Evolutionary conservation across 1,140 invertebrate genomes (phyloP), one percentile per base, ranked within the genome.

Genomic region (Cotesia chilonis): DNA sequence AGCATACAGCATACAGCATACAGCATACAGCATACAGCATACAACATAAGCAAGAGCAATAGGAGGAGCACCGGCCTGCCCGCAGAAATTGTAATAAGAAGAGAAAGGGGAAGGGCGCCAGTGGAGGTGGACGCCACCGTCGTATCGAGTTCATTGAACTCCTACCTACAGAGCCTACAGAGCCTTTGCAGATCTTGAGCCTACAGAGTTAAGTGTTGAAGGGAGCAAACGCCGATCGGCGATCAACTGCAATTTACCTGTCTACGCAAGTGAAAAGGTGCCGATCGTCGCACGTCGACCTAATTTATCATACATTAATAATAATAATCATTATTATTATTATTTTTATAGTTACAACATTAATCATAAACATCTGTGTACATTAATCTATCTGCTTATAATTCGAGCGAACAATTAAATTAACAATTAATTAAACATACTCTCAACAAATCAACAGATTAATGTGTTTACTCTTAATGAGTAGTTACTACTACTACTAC

Each of bases 141-240:
- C 41, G 41, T 47, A 47, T 10, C 6, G 51, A 68, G 66, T 68
- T 68, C 52, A 36, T 68, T 68, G 38, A 54, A 68, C 66, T 68
- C 12, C 36, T 14, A 37, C 10, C 35, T 65, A 65, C 41, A 47
- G 41, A 47, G 28, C 28, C 28, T 28, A 28, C 28, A 28, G 3
- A 28, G 28, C 10, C 35, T n/a, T n/a, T 65, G 41, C 41, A 47
- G 7, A 47, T 2, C 28, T 3, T 28, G 41, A 47, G 28, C 28
- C 28, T 28, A 28, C 28, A 28, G 3, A 28, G 28, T 28, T 28
- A 28, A 28, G 57, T 68, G 12, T 17, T 55, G 28, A 68, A 68
- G 41, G 51, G 66, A 68, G 52, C 20, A 47, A 47, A 47, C 41
- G 66, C 54, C 41, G 38, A 17, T 52, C n/a, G 41, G 12, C 35